Evolutionary conservation across 35 echinoderm and acorn worm species (phyloP), one percentile per base, ranked within the genome.

Genomic region (Hemicentrotus pulcherrimus): DNA sequence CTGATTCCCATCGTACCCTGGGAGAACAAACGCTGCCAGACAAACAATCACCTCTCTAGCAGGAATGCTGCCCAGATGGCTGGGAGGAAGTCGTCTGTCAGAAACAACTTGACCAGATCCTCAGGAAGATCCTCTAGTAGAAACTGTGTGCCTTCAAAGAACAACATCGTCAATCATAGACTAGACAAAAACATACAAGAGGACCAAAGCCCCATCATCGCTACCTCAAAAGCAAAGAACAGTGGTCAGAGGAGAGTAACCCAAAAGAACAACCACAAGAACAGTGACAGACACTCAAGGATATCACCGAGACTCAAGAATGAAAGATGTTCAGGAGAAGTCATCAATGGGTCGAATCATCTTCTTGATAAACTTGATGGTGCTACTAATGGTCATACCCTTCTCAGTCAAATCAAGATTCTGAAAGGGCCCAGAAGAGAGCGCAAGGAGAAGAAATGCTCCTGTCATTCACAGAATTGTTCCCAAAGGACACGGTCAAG

Each of bases 1-100:
- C 96, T 99, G 30, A 97, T 96, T 70, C 97, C 97, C 61, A 99
- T 99, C 18, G 94, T 98, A 91, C 97, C 98, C 48, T 94, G 94
- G 86, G 61, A 95, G 86, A 85, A 85, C 91, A 96, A 94, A 28
- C 92, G 92, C 60, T 48, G 92, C 86, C 47, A 95, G 18, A n/a
- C 94, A 16, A 85, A 94, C 92, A 78, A 78, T 78, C 65, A 78
- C 65, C 65, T 28, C 65, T 78, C 65, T 28, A 94, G 61, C 95
- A 32, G 46, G 33, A 96, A 96, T 24, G 47, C 41, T 65, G 91
- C 85, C 45, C 33, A 13, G 31, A 31, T 14, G 32, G 16, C 22
- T 14, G 32, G 91, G 22, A 47, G 28, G 12, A 22, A 13, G 48
- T 31, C 91, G 4, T 46, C 11, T 58, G 48, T 58, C 46, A 93